phyloP scores from a whole-genome alignment of 2,888 invertebrate species.

The Cephus spinipes region DNA sequence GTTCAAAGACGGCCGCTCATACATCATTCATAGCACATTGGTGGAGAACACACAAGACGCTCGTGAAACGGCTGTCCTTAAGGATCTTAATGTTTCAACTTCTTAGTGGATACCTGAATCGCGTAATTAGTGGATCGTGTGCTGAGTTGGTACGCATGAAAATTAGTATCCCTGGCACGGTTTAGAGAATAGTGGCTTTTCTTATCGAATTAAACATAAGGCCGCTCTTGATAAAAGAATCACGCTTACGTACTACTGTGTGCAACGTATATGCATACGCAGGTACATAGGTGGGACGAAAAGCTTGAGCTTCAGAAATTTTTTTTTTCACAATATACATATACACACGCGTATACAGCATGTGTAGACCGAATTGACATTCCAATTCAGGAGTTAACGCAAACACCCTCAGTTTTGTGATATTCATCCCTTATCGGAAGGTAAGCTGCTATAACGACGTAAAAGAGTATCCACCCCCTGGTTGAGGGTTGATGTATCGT shows the following conservation, averaged over 20 bases:
- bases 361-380: neutral
- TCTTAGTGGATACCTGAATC: neutral
- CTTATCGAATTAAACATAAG: neutral
- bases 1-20: neutral
- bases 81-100: neutral
- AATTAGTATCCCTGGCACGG: neutral
- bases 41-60: neutral
- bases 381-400: neutral
- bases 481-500: constrained; percentile 36
- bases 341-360: neutral
- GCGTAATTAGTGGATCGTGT: neutral
- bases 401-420: neutral
- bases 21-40: neutral
- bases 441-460: neutral
- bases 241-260: neutral
- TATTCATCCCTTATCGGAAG: neutral
- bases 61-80: neutral
- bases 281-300: neutral
- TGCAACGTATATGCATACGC: neutral
- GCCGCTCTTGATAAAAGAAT: neutral
- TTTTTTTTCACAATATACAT: neutral
- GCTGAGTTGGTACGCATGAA: neutral
- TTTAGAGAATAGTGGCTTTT: neutral
- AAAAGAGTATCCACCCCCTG: neutral
- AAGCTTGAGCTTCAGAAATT: neutral